Evolutionary conservation across 2,113 vertebrate genomes (phyloP), one percentile per base, ranked within the genome.

Genomic region (Lampris incognitus): DNA sequence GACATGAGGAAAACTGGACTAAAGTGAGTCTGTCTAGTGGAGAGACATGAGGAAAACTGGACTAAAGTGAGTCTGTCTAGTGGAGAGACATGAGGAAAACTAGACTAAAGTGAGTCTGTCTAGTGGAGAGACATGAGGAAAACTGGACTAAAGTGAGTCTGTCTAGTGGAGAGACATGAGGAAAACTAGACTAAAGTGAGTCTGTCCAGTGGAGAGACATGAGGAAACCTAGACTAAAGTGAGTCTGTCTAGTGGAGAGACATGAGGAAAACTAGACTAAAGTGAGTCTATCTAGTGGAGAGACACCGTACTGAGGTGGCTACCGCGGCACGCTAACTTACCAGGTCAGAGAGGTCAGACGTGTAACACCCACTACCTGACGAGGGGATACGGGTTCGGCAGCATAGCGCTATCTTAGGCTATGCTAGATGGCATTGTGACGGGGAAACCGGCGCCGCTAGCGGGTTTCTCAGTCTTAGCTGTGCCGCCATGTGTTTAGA

Each of bases 401-500:
- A 49, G 72, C 48, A 50, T 37, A 69, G 24, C 63, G 41, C 75
- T 80, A 13, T 55, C 52, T 55, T 5, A n/a, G 52, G 52, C n/a
- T n/a, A 83, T 66, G 78, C 72, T 42, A 52, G 73, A 78, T 76
- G 56, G 24, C 55, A 49, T 63, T 86, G 62, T 88, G 74, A 84
- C 85, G 63, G 76, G 72, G 65, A 87, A 84, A 87, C 69, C 71
- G 78, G 72, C 85, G 37, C 62, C 82, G 81, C 77, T 76, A 69
- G 73, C 75, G 58, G 56, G 71, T 74, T 63, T 74, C 82, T 86
- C 70, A 79, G 78, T 65, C 74, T 86, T 88, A 90, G 92, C 87
- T 88, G 85, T 82, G 91, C 83, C 81, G 79, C 92, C 92, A 93
- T 93, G 92, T 93, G 91, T 81, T 90, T 42, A 0, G 80, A 83